Base-by-base conservation (phyloP, 2,888 invertebrate genomes). In the Dasypogon diadema region DNA sequence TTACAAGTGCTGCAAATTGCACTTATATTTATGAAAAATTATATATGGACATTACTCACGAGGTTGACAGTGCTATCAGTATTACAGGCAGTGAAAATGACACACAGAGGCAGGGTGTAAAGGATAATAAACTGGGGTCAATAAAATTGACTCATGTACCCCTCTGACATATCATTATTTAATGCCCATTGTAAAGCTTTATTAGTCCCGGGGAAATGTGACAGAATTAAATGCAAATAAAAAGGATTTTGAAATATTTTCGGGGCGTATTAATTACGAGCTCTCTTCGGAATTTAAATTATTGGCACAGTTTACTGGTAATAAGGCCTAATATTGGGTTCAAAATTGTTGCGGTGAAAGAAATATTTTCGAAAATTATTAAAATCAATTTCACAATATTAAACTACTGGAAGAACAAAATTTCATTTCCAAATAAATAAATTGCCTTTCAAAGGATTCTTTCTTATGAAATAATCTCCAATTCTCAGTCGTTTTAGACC, bases 121-220 rank as follows among this genome's bases (percentile, higher is more conserved):
- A 54, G 70, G 70, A 70, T 70, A 70, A 70, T 70, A 70, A 70
- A 70, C 30, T 70, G 70, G 21, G 54, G 54, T 30, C 70, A 54
- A 70, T 70, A 70, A 70, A 70, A 70, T 70, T 51, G 70, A 70
- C 70, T 54, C 70, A 70, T 70, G 70, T 70, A 70, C 70, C 18
- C 70, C 16, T 54, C 54, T 70, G 70, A 70, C 70, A 30, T 70
- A 70, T 70, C 70, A 70, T 70, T 70, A 70, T 70, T 70, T 70
- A 70, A 34, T 54, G 54, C 30, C 54, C 54, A 70, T 70, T 70
- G 70, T 54, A 30, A 54, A 30, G 21, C 51, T 26, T 70, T 34
- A 54, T 70, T 70, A 34, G 54, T 18, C 54, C 22, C n/a, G 21
- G 54, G 54, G 54, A 56, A 54, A 46, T 54, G 30, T 70, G 54